These are phyloP conservation scores for Berghia stephanieae DNA, from an alignment of 1,140 invertebrate genomes.

Conservation along the genomic window DNA sequence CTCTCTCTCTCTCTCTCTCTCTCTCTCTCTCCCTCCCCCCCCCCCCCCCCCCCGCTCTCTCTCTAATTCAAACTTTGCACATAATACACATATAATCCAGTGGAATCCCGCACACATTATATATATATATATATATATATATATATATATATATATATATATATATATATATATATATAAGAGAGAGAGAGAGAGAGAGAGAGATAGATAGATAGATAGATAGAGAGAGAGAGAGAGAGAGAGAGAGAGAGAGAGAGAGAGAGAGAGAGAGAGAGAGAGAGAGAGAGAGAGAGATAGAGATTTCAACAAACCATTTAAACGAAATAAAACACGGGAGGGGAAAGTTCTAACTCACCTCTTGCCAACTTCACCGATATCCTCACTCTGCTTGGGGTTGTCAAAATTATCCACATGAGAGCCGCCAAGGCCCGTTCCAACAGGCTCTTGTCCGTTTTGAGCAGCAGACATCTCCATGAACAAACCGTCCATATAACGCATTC, in stretches of 20 bases:
- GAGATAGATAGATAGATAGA: background rate
- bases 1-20: too few species aligned
- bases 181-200: too few species aligned
- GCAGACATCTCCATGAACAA: conserved; percentile 69
- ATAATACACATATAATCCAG: background rate
- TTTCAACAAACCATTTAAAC: background rate
- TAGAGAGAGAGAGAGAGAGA: conserved; percentile 17
- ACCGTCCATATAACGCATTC: conserved; percentile 82
- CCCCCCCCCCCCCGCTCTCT: too few species aligned
- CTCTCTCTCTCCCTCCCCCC: too few species aligned
- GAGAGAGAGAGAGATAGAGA: background rate
- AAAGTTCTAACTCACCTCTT: conserved; percentile 23
- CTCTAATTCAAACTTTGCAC: too few species aligned
- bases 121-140: too few species aligned
- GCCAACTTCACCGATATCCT: background rate
- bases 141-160: too few species aligned
- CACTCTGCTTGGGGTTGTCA: background rate
- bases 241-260: conserved; percentile 5
- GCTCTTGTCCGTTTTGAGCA: background rate
- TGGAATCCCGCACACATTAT: too few species aligned
- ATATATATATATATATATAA: too few species aligned
- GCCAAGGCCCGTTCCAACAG: background rate
- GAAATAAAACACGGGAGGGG: too few species aligned
- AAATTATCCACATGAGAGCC: background rate
- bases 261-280: background rate